phyloP scores from a whole-genome alignment of 2,888 invertebrate genomes.

The Dryobota labecula region DNA sequence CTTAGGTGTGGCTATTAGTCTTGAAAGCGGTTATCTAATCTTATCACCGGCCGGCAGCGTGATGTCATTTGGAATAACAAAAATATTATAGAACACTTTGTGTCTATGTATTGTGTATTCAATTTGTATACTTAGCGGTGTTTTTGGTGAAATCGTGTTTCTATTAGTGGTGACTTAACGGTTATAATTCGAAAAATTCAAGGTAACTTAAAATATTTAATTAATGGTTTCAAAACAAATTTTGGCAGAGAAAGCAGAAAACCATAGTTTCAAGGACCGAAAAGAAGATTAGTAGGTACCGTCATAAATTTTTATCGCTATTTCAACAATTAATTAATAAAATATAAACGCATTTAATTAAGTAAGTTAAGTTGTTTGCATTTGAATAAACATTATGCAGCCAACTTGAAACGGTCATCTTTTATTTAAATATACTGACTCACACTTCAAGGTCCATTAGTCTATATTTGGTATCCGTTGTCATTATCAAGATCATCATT shows the following conservation, averaged over 20 bases:
- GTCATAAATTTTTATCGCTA: neutral
- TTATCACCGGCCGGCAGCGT: conserved; percentile 75
- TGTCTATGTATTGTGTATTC: conserved; percentile 58
- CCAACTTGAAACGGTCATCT: conserved; percentile 46
- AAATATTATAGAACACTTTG: conserved; percentile 67
- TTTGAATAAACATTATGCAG: conserved; percentile 53
- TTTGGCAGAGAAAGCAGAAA: conserved; percentile 22
- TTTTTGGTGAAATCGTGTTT: conserved; percentile 58
- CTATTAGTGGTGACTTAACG: conserved; percentile 36
- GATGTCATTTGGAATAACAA: conserved; percentile 81
- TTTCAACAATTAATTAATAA: conserved; percentile 5
- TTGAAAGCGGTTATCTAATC: conserved; percentile 81
- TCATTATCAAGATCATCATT: conserved; percentile 33
- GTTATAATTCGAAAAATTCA: conserved; percentile 49
- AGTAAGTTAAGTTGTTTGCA: conserved; percentile 6
- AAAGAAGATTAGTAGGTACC: neutral
- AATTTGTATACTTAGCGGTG: conserved; percentile 59
- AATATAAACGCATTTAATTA: neutral
- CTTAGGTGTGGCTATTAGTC: conserved; percentile 76
- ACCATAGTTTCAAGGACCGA: conserved; percentile 21
- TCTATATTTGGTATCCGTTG: conserved; percentile 41
- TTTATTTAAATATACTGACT: conserved; percentile 50
- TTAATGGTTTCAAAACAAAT: conserved; percentile 9
- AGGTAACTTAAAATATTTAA: conserved; percentile 36
- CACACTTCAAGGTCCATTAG: conserved; percentile 55